Percentiles rank a stretch among this genome's conserved stretches.
Conservation (phyloP, 1,140 invertebrate genomes). For the Leptinotarsa defecta region DNA sequence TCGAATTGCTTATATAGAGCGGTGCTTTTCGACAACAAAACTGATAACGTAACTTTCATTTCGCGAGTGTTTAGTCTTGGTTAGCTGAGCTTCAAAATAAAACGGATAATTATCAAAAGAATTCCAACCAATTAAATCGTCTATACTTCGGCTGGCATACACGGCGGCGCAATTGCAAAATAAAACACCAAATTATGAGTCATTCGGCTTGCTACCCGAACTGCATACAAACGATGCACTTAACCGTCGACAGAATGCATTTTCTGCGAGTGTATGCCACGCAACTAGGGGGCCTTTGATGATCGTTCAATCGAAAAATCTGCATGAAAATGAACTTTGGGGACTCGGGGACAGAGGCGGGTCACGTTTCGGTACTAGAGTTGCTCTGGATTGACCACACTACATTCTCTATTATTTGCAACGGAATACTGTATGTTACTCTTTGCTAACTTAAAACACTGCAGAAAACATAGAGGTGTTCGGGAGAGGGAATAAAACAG, state of each 20-base stretch:
- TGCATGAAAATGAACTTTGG: not conserved
- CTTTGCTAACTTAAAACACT: too few species aligned
- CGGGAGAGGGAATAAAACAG: too few species aligned
- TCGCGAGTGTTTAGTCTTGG: not conserved
- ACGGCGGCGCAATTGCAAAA: not conserved
- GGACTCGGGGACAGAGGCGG: not conserved
- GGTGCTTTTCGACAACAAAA: too few species aligned
- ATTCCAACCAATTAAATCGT: conserved; percentile 1
- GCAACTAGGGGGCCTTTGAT: not conserved
- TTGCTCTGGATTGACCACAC: too few species aligned
- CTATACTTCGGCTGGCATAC: not conserved
- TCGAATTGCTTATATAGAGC: too few species aligned
- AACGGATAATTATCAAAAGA: not conserved
- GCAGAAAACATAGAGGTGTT: too few species aligned
- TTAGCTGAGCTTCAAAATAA: not conserved
- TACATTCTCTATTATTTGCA: too few species aligned
- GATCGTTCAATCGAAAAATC: not conserved
- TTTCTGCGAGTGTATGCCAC: not conserved
- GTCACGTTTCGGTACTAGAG: too few species aligned
- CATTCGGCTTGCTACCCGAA: not conserved
- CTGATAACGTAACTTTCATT: not conserved
- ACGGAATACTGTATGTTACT: too few species aligned
- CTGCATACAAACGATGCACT: not conserved
- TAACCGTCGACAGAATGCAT: not conserved
- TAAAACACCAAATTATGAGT: conserved; percentile 6